A percentile compares a stretch with the other conserved stretches of the same genome.
phyloP scores from a whole-genome alignment of 2,888 invertebrate genomes.

The Lapara coniferarum region DNA sequence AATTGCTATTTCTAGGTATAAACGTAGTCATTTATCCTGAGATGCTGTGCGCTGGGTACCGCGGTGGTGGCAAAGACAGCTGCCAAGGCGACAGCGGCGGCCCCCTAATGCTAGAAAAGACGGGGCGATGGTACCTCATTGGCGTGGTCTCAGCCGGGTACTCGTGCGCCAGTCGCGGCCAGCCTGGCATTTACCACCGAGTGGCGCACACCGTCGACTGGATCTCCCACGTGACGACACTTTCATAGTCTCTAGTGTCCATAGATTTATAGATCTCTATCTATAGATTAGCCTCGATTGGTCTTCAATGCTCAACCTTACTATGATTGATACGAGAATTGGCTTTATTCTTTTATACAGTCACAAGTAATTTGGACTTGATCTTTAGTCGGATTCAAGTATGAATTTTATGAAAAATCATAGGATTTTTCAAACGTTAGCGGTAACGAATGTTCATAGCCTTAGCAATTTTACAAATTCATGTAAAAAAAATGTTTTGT shows the following conservation, averaged over 20 bases:
- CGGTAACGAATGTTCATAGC: neutral
- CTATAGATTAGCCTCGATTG: slow-evolving; percentile 17
- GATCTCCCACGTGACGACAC: slow-evolving; percentile 87
- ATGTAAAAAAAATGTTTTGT: neutral
- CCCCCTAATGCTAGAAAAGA: slow-evolving; percentile 93
- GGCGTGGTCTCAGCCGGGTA: slow-evolving; percentile 97
- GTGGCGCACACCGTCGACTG: slow-evolving; percentile 97
- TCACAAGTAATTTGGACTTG: slow-evolving; percentile 11
- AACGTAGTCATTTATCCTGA: slow-evolving; percentile 96
- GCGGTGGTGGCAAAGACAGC: slow-evolving; percentile 93
- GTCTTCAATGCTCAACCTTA: slow-evolving; percentile 17
- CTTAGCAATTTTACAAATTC: neutral
- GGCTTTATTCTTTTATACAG: slow-evolving; percentile 21
- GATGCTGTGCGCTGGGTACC: slow-evolving; percentile 97
- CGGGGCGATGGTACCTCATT: slow-evolving; percentile 94
- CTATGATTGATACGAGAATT: slow-evolving; percentile 20
- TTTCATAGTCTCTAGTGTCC: slow-evolving; percentile 55
- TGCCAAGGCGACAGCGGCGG: slow-evolving; percentile 94
- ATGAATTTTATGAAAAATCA: neutral
- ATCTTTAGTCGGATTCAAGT: too few relatives aligned
- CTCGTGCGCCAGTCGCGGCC: slow-evolving; percentile 96
- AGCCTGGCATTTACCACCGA: slow-evolving; percentile 96
- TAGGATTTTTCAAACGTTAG: neutral
- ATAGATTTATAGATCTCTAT: neutral
- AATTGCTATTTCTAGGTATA: slow-evolving; percentile 82